Base-by-base conservation (phyloP, 2,888 invertebrate species). In the Tenthredo scrophulariae region DNA sequence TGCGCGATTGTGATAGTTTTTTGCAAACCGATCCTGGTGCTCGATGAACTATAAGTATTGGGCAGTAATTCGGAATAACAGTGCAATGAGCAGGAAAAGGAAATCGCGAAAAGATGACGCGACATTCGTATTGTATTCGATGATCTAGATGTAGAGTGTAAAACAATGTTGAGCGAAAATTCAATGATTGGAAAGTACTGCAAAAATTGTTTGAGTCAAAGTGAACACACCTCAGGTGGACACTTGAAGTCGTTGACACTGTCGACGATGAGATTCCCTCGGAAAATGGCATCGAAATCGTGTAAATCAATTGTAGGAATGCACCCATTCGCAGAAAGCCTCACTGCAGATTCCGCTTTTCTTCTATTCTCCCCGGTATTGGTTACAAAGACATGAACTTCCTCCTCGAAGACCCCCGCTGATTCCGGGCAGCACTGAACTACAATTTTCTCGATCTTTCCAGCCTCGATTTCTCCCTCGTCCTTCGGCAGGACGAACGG, bases 231-330 rank as follows among this genome's bases (percentile, higher is more conserved):
- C 89, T 93, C 90, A 84, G 94, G 94, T 1, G 94, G 94, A 65
- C 94, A 93, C 89, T 94, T 92, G 87, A 95, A 95, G 86, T 95
- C 95, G 0, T 93, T 89, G 75, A 95, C 88, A 84, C 92, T 93
- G 88, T 95, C 94, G 0, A 95, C 94, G 85, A 96, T 94, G 29
- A 95, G 93, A 88, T 95, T 95, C 90, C 96, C 95, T 86, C 94
- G 94, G 89, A 96, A 96, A 0, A 96, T 95, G 2, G 93, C 94
- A 84, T 94, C 94, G 33, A 94, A 90, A 90, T 96, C 94, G 90
- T 94, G 93, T 85, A 96, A 94, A 89, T 96, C 95, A 84, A 96
- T 90, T 10, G 92, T 92, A 0, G 96, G 96, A 89, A 95, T 92
- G n/a, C 94, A 94, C 33, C 95, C 95, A 22, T 94, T 94, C 2